Percentiles rank a stretch among this genome's conserved stretches.
phyloP scores from a whole-genome alignment of 2,797 vertebrate species.

The Eremophila alpestris region DNA sequence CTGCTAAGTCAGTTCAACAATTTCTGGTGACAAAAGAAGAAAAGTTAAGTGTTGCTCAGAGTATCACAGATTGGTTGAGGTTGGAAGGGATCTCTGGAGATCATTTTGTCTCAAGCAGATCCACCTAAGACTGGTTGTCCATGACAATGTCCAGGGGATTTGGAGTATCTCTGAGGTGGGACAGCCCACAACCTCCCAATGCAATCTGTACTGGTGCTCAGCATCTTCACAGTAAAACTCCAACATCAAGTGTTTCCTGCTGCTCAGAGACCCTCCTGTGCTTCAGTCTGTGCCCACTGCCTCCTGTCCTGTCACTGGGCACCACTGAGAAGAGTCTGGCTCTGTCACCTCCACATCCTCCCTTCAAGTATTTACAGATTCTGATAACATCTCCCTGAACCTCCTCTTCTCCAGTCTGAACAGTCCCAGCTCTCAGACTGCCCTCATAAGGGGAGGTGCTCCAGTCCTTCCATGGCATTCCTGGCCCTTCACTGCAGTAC shows the following conservation, averaged over 20 bases:
- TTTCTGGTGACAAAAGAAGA: constrained; percentile 36
- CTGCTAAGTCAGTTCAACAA: constrained; percentile 32
- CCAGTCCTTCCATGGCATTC: not conserved
- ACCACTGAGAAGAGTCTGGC: not conserved
- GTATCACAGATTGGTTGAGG: not conserved
- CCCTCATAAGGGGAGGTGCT: fast-evolving
- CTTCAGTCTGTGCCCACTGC: not conserved
- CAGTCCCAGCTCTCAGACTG: not conserved
- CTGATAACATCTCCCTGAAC: fast-evolving
- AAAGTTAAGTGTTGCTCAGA: not conserved
- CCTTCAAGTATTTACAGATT: not conserved
- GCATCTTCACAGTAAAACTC: not conserved
- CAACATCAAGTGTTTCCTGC: not conserved
- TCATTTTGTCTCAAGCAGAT: not conserved
- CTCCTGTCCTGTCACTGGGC: not conserved
- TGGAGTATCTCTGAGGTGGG: not conserved
- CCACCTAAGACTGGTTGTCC: not conserved
- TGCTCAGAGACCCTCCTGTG: not conserved
- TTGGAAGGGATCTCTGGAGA: not conserved
- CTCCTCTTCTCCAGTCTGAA: not conserved
- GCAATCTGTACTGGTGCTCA: not conserved
- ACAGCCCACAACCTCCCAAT: not conserved
- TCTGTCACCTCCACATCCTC: not conserved
- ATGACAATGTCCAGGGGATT: not conserved
- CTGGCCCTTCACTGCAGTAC: not conserved